Evolutionary conservation across 2,113 vertebrate species (phyloP).

Genomic region (Corvus cornix): DNA sequence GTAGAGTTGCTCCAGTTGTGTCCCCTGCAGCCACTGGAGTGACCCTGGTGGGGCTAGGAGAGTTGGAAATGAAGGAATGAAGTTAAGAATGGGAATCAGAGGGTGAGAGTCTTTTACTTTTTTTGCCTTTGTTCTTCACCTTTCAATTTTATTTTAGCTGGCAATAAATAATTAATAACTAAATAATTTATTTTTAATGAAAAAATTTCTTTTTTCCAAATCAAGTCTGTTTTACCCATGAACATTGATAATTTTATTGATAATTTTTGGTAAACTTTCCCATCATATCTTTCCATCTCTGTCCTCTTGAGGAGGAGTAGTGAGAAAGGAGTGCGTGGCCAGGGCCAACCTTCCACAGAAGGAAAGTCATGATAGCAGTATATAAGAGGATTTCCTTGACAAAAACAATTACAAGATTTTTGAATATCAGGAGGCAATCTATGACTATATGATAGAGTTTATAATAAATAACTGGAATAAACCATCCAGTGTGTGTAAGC

Average conservation of each 20-base stretch:
- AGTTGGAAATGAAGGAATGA: not conserved
- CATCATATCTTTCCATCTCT: not conserved
- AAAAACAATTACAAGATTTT: not conserved
- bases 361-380: not conserved
- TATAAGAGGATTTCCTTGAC: not conserved
- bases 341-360: not conserved
- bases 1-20: not conserved
- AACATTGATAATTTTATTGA: not conserved
- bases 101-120: not conserved
- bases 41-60: not conserved
- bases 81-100: not conserved
- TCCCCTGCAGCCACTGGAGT: not conserved
- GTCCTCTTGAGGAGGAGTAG: not conserved
- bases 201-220: not conserved
- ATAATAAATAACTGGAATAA: not conserved
- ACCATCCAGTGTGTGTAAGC: not conserved
- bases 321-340: fast-evolving
- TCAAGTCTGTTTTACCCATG: not conserved
- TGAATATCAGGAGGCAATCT: not conserved
- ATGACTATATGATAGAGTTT: not conserved
- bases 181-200: not conserved
- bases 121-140: not conserved
- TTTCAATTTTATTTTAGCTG: not conserved
- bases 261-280: not conserved
- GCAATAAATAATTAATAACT: not conserved